Evolutionary conservation across 2,113 vertebrate species (phyloP), one percentile per base, ranked within the genome.

Genomic region (Xenopus tropicalis): DNA sequence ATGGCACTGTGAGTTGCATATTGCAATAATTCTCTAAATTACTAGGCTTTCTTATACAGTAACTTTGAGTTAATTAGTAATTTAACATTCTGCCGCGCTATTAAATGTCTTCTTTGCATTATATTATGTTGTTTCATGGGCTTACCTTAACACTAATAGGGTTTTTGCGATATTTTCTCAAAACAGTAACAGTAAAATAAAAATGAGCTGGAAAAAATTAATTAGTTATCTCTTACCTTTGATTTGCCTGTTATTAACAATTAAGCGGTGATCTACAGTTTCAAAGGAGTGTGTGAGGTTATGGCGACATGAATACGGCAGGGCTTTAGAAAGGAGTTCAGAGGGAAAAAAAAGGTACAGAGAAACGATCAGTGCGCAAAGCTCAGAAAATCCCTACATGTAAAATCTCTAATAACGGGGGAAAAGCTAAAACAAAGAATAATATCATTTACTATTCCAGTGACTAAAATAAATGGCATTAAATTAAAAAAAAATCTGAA

Each of bases 91-190:
- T 81, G 89, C 87, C 79, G 83, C 20, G 81, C 91, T 91, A 91
- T 89, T 92, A 95, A 98, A 96, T 85, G 87, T 93, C 90, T 93
- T 90, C 88, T 85, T 91, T 90, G 90, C 88, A 89, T 92, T 92
- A 91, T 91, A 92, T 92, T 90, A 92, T 88, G 87, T 92, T 92
- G 91, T 92, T 92, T 91, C 91, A 92, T 91, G 88, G 86, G 84
- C 90, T 85, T 92, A 91, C 91, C 91, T 91, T 91, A 92, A 91
- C 90, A 91, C 90, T 92, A 92, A 92, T 92, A 88, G 91, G 89
- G 87, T 91, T 92, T n/a, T 91, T 88, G 89, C 91, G 91, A 88
- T 90, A 91, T 92, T 92, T 92, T 88, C 88, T 87, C 86, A 90
- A 91, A 91, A 92, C 91, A 92, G 81, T 91, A 91, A 89, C 87